Conservation (phyloP, 2,113 vertebrate genomes). For the Geothlypis trichas region DNA sequence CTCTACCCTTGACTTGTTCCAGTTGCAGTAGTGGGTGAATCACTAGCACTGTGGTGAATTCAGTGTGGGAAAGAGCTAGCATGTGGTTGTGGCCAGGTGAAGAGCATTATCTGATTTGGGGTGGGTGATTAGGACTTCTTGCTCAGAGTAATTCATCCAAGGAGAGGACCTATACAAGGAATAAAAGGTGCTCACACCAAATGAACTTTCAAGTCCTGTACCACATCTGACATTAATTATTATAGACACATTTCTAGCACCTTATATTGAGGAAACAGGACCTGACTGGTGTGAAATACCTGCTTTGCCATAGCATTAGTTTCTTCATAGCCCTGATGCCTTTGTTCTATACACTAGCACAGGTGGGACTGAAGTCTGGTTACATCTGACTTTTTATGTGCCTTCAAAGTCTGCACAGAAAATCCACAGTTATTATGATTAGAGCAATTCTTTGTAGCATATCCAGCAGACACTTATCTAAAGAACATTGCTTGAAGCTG, state of each 20-base stretch:
- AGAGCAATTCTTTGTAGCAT: background rate
- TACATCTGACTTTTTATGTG: background rate
- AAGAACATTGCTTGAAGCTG: background rate
- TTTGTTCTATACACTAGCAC: background rate
- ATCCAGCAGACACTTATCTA: background rate
- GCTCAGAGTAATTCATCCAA: background rate
- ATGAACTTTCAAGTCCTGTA: background rate
- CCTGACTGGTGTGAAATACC: background rate
- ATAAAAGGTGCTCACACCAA: background rate
- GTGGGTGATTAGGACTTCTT: background rate
- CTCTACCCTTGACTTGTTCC: background rate
- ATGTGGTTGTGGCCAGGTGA: background rate
- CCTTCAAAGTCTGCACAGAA: background rate
- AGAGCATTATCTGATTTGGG: slow-evolving; percentile 12
- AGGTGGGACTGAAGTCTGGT: background rate
- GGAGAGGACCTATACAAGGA: background rate
- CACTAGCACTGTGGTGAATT: background rate
- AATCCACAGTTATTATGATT: background rate
- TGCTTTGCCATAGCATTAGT: background rate
- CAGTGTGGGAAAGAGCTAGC: background rate
- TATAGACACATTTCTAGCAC: background rate
- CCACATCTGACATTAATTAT: background rate
- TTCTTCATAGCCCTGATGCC: background rate
- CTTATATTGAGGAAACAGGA: background rate
- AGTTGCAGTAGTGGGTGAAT: background rate